phyloP scores from a whole-genome alignment of 2,888 invertebrate genomes.

The Drosophila neotestacea region DNA sequence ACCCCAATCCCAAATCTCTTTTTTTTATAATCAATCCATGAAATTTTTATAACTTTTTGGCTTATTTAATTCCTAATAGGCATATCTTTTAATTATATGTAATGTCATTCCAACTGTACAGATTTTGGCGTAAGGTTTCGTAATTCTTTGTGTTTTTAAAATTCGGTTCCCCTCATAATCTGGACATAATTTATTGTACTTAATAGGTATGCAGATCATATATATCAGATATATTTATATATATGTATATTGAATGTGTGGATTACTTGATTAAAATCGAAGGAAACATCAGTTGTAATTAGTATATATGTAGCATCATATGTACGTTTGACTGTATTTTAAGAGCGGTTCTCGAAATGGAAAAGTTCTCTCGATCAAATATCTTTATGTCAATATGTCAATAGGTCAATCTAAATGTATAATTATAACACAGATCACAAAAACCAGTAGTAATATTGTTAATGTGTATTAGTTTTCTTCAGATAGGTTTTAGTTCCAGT shows the following conservation, averaged over 20 bases:
- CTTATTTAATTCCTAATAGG: slow-evolving; percentile 38
- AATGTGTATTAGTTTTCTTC: slow-evolving; percentile 12
- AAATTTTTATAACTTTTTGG: slow-evolving; percentile 23
- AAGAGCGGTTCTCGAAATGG: slow-evolving; percentile 8
- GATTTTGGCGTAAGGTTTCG: slow-evolving; percentile 33
- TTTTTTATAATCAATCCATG: neutral
- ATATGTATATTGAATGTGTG: slow-evolving; percentile 27
- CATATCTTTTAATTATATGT: slow-evolving; percentile 5
- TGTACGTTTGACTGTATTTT: slow-evolving; percentile 23
- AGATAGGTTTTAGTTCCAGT: slow-evolving; percentile 39
- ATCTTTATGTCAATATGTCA: slow-evolving; percentile 22
- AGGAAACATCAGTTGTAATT: slow-evolving; percentile 59
- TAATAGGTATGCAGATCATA: slow-evolving; percentile 65
- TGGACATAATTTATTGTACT: slow-evolving; percentile 69
- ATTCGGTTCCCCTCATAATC: slow-evolving; percentile 5
- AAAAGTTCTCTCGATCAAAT: slow-evolving; percentile 9
- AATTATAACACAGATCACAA: slow-evolving; percentile 75
- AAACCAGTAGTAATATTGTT: slow-evolving; percentile 62
- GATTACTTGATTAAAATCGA: slow-evolving; percentile 56
- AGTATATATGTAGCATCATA: slow-evolving; percentile 27
- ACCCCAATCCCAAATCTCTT: neutral
- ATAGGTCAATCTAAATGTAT: slow-evolving; percentile 43
- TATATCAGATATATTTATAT: slow-evolving; percentile 28
- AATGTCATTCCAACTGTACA: slow-evolving; percentile 45
- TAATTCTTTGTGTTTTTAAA: slow-evolving; percentile 18